Evolutionary conservation across 2,113 vertebrate species (phyloP), one percentile per base, ranked within the genome.

Genomic region (Scatophagus argus): DNA sequence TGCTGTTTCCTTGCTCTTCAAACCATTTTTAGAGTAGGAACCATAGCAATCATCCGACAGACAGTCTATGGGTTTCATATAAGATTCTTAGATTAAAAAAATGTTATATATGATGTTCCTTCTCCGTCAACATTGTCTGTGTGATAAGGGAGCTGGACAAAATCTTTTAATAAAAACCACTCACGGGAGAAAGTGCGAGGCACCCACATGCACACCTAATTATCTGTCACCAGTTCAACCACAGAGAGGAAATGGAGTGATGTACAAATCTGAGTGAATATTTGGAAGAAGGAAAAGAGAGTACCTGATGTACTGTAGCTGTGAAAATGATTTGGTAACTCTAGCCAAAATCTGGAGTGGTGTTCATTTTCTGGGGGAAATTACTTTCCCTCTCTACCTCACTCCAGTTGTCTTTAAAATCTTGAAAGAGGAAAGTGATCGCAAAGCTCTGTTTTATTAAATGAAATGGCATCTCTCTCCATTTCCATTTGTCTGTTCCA

Each of bases 351-450:
- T 72, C 63, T 55, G 80, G 65, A 83, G 81, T 54, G 36, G 59
- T 39, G 60, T 80, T 86, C 76, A 44, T 82, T 74, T 84, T 87
- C 74, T 54, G 27, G 34, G 64, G 41, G 41, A 79, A 83, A 84
- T 87, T 80, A 58, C 74, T 72, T 27, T 87, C 69, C 77, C 77
- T 82, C 63, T 77, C 67, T 39, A 68, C 64, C 65, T 71, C 76
- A 25, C 72, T 83, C 59, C 52, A 79, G 83, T 87, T 81, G 82
- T 83, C 81, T 87, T 81, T 66, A 72, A 82, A 86, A 78, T 66
- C 74, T 82, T 86, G 62, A 82, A 54, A 86, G 60, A 70, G 34
- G 78, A 87, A 86, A 87, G 79, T 89, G 88, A 93, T 94, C 90
- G 87, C 78, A 73, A 79, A 87, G 82, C 77, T 86, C 75, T 86